phyloP scores from a whole-genome alignment of 2,113 vertebrate genomes.

The Alectura lathami region DNA sequence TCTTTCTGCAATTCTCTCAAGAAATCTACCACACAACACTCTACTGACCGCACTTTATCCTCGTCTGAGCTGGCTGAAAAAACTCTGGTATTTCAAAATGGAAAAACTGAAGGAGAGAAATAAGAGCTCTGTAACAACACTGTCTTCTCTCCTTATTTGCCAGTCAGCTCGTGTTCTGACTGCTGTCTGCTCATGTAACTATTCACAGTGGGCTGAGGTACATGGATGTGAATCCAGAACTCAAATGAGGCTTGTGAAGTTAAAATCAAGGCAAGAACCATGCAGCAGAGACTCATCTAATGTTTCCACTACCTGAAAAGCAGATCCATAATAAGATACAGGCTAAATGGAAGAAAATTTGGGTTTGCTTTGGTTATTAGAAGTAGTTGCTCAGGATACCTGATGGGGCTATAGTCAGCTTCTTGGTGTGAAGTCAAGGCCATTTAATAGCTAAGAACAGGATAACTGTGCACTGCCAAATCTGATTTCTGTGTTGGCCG shows the following conservation, averaged over 20 bases:
- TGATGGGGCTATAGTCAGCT: background rate
- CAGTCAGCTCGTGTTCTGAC: fast-evolving
- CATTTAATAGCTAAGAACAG: background rate
- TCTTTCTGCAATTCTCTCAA: background rate
- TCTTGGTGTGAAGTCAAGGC: background rate
- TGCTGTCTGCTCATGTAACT: background rate
- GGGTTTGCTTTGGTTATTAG: background rate
- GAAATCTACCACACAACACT: background rate
- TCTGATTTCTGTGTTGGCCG: background rate
- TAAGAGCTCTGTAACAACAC: background rate
- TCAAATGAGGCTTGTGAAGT: background rate
- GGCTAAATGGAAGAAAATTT: background rate
- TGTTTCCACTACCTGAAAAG: background rate
- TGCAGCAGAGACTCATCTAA: background rate
- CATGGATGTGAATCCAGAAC: background rate
- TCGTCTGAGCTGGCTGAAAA: background rate
- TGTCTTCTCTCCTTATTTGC: background rate
- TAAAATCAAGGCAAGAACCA: background rate
- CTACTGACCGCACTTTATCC: background rate
- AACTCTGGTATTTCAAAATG: background rate
- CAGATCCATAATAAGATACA: background rate
- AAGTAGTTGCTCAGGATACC: background rate
- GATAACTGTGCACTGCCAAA: background rate
- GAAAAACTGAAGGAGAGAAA: background rate
- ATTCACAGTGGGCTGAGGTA: background rate